Evolutionary conservation across 1,140 invertebrate genomes (phyloP), one percentile per base, ranked within the genome.

Genomic region (Panagrolaimus sp.): DNA sequence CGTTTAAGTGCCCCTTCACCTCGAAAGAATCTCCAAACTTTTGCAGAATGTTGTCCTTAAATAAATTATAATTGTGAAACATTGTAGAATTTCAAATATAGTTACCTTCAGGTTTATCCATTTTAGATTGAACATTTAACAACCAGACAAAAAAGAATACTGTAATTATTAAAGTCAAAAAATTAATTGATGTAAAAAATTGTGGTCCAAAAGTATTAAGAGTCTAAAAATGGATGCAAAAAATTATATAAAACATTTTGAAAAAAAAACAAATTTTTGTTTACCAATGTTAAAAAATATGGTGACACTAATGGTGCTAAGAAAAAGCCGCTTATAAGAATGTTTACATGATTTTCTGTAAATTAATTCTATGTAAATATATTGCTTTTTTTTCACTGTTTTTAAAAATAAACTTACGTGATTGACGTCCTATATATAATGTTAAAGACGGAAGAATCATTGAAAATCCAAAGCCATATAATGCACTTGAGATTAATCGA

Each of bases 111-210:
- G 52, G 52, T 28, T 58, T 58, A 58, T 58, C 52, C 52, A 58
- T 58, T 21, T 28, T 58, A 12, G 52, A 58, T 21, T 58, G 52
- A 58, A 58, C 52, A 58, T 58, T 58, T 21, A 58, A n/a, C 21
- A 58, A 26, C 52, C 52, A 58, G 14, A 58, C 52, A 58, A 58
- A 58, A 28, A 58, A 58, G 28, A 58, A 58, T 5, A 58, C 52
- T 21, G 52, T 58, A 21, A 58, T 28, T n/a, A 58, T 58, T 21
- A 58, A 28, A 17, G 28, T 21, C 17, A 58, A 58, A 21, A 58
- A 58, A n/a, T 58, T 58, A 58, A 58, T 58, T 28, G 52, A 58
- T 58, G 52, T 58, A 58, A 58, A 58, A 21, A 58, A 58, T 17
- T 58, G 52, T 2, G 52, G 52, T 0, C 52, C 52, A 58, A 26